Conservation (phyloP, 2,888 invertebrate genomes). For the Ectemnius cavifrons region DNA sequence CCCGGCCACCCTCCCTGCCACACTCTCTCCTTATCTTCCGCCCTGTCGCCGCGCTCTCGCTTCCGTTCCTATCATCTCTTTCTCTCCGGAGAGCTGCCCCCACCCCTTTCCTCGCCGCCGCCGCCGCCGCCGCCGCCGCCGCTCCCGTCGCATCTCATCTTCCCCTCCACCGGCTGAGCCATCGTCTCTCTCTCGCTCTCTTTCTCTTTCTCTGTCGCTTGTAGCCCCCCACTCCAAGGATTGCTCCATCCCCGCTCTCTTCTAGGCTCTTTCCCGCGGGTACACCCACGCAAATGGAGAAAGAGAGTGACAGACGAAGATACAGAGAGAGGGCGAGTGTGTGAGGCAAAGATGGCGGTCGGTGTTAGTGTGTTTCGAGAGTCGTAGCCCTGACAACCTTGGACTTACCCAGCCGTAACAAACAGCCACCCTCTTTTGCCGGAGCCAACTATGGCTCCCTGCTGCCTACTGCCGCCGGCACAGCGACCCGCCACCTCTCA, state of each 20-base stretch:
- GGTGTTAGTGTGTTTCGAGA: constrained; percentile 73
- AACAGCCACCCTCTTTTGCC: constrained; percentile 52
- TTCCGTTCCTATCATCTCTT: too few species aligned
- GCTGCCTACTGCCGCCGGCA: constrained; percentile 1
- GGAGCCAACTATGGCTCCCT: background rate
- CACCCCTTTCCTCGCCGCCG: constrained; percentile 26
- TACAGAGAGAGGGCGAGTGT: constrained; percentile 8
- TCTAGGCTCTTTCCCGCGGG: constrained; percentile 53
- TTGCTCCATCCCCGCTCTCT: constrained; percentile 52
- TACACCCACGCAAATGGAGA: constrained; percentile 65
- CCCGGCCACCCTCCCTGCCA: too few species aligned
- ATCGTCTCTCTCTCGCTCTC: constrained; percentile 25
- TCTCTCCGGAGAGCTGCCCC: too few species aligned
- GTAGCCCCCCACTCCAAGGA: background rate
- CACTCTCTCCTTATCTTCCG: constrained; percentile 27
- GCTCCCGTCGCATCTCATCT: constrained; percentile 21
- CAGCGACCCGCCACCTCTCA: constrained; percentile 3
- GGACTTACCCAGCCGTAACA: constrained; percentile 73
- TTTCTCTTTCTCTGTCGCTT: constrained; percentile 16
- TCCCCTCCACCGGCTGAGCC: background rate
- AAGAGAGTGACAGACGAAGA: too few species aligned
- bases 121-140: constrained; percentile 13
- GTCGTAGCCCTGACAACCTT: constrained; percentile 78
- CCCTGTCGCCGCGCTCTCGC: too few species aligned
- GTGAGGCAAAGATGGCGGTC: constrained; percentile 63